Percentiles rank a stretch among this genome's conserved stretches.
These are phyloP conservation scores for Formica exsecta DNA, from an alignment of 1,140 invertebrate genomes.

Conservation along the genomic window DNA sequence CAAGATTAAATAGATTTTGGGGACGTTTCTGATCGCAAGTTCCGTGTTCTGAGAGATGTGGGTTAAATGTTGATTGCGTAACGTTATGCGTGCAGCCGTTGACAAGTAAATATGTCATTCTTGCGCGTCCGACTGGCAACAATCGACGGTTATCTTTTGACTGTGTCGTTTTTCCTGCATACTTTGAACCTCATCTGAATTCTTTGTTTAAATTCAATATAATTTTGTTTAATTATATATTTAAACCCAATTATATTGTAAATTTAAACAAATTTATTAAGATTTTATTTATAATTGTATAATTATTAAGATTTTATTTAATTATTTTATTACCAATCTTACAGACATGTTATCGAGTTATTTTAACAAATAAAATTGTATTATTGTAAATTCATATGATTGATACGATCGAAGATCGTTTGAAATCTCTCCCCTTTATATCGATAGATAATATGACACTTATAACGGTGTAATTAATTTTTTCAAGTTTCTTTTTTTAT, in stretches of 20 bases:
- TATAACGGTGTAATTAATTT: not conserved
- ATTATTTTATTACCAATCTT: not conserved
- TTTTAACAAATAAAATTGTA: not conserved
- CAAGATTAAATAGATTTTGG: not conserved
- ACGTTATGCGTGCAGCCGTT: conserved; percentile 24
- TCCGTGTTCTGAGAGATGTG: conserved; percentile 32
- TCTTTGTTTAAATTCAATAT: not conserved
- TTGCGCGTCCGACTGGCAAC: conserved; percentile 33
- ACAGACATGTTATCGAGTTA: not conserved
- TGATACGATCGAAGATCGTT: not conserved
- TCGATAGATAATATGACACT: not conserved
- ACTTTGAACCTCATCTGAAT: not conserved
- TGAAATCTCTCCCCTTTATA: not conserved
- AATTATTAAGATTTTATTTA: not conserved
- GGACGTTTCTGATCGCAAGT: conserved; percentile 33
- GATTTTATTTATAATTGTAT: not conserved
- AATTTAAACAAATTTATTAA: not conserved
- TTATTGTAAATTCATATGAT: not conserved
- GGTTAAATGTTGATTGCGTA: conserved; percentile 62
- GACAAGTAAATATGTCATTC: conserved; percentile 49
- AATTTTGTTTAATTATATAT: not conserved
- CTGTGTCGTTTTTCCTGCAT: not conserved
- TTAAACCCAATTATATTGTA: not conserved
- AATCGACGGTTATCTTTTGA: not conserved
- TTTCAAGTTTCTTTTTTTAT: conserved; percentile 73